Evolutionary conservation across 2,888 invertebrate species (phyloP).

Genomic region (Eumacrocentrus americanus): DNA sequence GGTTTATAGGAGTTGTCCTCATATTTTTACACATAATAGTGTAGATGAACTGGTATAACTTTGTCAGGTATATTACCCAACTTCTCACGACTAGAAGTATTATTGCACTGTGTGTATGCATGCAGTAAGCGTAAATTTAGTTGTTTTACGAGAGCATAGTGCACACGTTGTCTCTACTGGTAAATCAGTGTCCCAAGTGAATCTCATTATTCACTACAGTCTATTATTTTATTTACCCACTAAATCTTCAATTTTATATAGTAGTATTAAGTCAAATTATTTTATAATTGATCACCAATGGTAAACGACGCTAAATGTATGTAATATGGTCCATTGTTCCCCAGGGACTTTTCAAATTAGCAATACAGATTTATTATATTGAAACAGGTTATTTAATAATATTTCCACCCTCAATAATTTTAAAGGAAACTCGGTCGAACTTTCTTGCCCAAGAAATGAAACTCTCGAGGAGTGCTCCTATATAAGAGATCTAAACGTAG

Average conservation of each 20-base stretch:
- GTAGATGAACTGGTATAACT: too few species aligned
- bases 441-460: slow-evolving; percentile 2
- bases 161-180: too few species aligned
- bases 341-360: not conserved
- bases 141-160: slow-evolving; percentile 11
- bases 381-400: slow-evolving; percentile 1
- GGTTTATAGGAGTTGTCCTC: too few species aligned
- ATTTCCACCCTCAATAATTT: slow-evolving; percentile 3
- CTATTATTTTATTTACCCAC: not conserved
- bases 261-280: not conserved
- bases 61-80: too few species aligned
- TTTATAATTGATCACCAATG: not conserved
- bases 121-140: slow-evolving; percentile 2
- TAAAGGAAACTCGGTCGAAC: not conserved
- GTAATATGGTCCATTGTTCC: not conserved
- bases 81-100: too few species aligned
- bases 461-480: not conserved
- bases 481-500: not conserved
- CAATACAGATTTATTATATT: not conserved
- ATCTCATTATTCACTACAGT: not conserved
- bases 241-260: not conserved
- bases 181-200: not conserved
- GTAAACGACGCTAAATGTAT: not conserved
- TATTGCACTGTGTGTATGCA: not conserved
- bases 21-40: too few species aligned